Evolutionary conservation across 2,113 vertebrate species (phyloP).

Genomic region (Typhlomys cinereus): DNA sequence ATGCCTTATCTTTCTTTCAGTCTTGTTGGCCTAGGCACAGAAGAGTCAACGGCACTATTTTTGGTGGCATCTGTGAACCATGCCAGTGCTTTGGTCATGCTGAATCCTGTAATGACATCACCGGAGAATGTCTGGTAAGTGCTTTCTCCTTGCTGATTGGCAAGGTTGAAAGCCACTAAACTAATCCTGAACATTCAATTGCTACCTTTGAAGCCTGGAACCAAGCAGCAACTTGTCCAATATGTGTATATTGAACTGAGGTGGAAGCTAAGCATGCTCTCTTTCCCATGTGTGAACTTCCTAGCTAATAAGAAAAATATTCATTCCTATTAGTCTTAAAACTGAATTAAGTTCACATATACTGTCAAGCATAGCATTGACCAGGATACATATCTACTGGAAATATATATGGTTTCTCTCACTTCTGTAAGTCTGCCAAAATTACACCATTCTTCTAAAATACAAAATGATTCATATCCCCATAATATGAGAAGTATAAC

Average conservation of each 20-base stretch:
- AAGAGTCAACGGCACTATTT: conserved; percentile 88
- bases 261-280: conserved; percentile 29
- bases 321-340: conserved; percentile 52
- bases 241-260: conserved; percentile 40
- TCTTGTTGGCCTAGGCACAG: conserved; percentile 86
- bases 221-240: conserved; percentile 23
- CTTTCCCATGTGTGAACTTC: not conserved
- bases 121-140: conserved; percentile 89
- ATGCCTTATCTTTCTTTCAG: conserved; percentile 78
- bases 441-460: not conserved
- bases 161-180: not conserved
- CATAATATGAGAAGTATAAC: conserved; percentile 5
- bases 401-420: conserved; percentile 14
- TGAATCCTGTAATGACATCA: conserved; percentile 86
- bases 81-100: conserved; percentile 90
- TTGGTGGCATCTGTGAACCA: conserved; percentile 87
- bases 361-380: conserved; percentile 24
- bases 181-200: conserved; percentile 21
- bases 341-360: conserved; percentile 45
- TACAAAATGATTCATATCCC: not conserved
- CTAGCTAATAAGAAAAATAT: conserved; percentile 11
- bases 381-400: not conserved
- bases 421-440: conserved; percentile 14
- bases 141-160: not conserved
- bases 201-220: not conserved